These are phyloP conservation scores for Aplysina aerophoba DNA, from an alignment of 37 sponge, comb jelly and placozoan genomes.

Conservation along the genomic window DNA sequence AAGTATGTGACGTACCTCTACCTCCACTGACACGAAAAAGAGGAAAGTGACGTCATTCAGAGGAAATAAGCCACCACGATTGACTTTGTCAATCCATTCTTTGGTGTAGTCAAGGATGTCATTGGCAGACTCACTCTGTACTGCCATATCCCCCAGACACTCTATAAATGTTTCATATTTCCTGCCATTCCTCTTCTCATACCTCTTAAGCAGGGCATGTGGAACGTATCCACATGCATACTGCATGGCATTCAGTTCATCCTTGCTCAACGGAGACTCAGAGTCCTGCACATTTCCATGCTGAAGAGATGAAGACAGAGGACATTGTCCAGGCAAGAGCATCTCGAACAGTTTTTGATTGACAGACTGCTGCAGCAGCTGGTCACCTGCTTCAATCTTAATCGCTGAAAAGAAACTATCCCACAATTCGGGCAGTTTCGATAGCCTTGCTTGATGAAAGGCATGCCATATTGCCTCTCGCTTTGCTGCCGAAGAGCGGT, in stretches of 20 bases:
- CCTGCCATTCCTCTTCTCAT: slow-evolving; percentile 36
- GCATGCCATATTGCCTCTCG: background rate
- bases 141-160: slow-evolving; percentile 56
- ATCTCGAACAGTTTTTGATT: background rate
- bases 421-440: background rate
- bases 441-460: slow-evolving; percentile 13
- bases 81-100: slow-evolving; percentile 41
- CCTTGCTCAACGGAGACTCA: slow-evolving; percentile 10
- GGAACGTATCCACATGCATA: slow-evolving; percentile 53
- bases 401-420: slow-evolving; percentile 12
- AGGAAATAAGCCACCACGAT: slow-evolving; percentile 58
- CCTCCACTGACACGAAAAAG: slow-evolving; percentile 39
- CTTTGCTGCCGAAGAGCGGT: background rate
- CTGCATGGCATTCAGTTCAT: slow-evolving; percentile 44
- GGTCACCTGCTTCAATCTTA: background rate
- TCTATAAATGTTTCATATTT: slow-evolving; percentile 24
- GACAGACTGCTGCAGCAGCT: slow-evolving; percentile 6
- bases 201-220: slow-evolving; percentile 25
- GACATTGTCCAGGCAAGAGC: slow-evolving; percentile 2
- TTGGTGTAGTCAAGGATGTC: slow-evolving; percentile 35
- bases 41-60: slow-evolving; percentile 33
- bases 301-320: slow-evolving; percentile 8
- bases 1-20: slow-evolving; percentile 1
- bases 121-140: slow-evolving; percentile 13
- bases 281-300: background rate